Percentiles rank a stretch among this genome's conserved stretches.
Conservation (phyloP, 2,113 vertebrate genomes). For the Sminthopsis crassicaudata region DNA sequence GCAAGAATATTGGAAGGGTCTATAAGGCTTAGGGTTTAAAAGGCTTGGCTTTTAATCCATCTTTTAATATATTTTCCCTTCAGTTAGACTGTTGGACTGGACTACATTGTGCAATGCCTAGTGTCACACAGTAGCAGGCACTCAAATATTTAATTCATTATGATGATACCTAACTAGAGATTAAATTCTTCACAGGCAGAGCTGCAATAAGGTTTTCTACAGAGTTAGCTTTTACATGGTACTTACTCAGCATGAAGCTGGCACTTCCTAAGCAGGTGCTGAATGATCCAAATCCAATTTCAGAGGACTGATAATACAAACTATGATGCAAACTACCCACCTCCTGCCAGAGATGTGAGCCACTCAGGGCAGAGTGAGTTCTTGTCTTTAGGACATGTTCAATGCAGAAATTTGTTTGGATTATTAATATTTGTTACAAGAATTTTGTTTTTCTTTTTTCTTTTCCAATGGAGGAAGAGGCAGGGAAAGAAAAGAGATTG, state of each 20-base stretch:
- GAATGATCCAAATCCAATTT: background rate
- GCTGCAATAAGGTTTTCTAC: background rate
- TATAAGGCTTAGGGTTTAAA: background rate
- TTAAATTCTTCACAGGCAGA: background rate
- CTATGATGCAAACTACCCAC: background rate
- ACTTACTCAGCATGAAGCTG: background rate
- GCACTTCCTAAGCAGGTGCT: background rate
- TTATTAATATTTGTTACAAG: background rate
- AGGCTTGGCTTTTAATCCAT: background rate
- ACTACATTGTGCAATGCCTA: background rate
- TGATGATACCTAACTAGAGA: background rate
- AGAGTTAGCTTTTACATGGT: background rate
- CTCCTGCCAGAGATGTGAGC: background rate
- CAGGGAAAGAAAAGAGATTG: background rate
- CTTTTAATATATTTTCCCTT: background rate
- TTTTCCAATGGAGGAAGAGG: background rate
- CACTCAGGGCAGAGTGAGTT: background rate
- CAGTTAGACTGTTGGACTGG: background rate
- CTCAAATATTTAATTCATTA: background rate
- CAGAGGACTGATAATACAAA: background rate
- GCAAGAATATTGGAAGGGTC: background rate
- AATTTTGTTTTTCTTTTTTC: background rate
- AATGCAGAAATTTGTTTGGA: background rate
- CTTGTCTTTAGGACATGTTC: background rate
- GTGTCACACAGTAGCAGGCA: background rate